Evolutionary conservation across 92 coral and sea anemone species (phyloP).

Genomic region (Paramuricea clavata): DNA sequence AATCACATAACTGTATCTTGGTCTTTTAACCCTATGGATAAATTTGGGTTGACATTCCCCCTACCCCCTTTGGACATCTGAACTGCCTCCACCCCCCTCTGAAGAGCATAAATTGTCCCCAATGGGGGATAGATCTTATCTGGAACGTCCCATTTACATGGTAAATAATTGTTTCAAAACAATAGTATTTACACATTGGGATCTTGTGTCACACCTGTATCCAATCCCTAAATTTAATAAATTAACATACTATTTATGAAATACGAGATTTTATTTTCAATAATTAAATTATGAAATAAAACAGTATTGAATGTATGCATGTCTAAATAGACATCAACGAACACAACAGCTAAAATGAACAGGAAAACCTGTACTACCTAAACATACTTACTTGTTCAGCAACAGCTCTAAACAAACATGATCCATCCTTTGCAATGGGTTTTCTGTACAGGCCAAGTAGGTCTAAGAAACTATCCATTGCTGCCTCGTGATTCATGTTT

Average conservation of each 20-base stretch:
- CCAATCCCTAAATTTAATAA: neutral
- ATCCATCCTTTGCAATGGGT: constrained; percentile 98
- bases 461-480: constrained; percentile 89
- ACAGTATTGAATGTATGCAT: neutral
- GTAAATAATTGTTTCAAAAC: too few species aligned
- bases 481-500: constrained; percentile 74
- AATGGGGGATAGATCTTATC: too few species aligned
- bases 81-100: too few species aligned
- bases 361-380: neutral
- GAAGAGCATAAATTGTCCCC: too few species aligned
- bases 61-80: too few species aligned
- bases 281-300: neutral
- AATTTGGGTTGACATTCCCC: too few species aligned
- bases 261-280: neutral
- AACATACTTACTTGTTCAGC: constrained; percentile 89
- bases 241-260: neutral
- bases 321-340: neutral
- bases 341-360: neutral
- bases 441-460: constrained; percentile 84
- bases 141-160: too few species aligned
- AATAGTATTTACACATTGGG: too few species aligned
- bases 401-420: constrained; percentile 99
- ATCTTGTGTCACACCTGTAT: too few species aligned
- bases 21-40: too few species aligned
- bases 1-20: too few species aligned